phyloP scores from a whole-genome alignment of 2,888 invertebrate species.

The Patella ulyssiponensis region DNA sequence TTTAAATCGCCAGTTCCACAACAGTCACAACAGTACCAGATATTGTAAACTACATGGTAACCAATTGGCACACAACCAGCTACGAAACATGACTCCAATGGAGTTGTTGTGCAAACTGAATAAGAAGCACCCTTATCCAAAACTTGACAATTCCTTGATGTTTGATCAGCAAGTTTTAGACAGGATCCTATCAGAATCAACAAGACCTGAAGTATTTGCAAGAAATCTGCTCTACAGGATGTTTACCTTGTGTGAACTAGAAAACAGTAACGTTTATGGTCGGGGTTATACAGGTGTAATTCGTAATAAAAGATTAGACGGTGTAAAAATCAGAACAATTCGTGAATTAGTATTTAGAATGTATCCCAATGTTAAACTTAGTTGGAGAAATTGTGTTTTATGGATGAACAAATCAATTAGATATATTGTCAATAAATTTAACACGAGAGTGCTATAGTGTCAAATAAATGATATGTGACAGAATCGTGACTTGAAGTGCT shows the following conservation, averaged over 20 bases:
- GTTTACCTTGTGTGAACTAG: background rate
- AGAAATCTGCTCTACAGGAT: background rate
- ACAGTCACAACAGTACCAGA: too few species aligned
- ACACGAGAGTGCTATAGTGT: too few species aligned
- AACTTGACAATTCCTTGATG: too few species aligned
- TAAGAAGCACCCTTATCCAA: too few species aligned
- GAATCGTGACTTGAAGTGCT: too few species aligned
- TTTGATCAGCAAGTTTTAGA: too few species aligned
- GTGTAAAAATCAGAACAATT: background rate
- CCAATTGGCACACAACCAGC: too few species aligned
- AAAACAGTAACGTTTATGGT: background rate
- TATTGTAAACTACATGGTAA: too few species aligned
- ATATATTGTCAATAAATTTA: background rate
- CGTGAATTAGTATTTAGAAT: background rate
- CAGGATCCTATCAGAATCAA: background rate
- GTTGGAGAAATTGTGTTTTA: constrained; percentile 7
- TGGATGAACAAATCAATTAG: constrained; percentile 4
- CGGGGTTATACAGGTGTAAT: background rate
- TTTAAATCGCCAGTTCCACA: too few species aligned
- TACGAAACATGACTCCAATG: too few species aligned
- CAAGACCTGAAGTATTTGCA: background rate
- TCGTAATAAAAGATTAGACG: background rate
- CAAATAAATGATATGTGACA: too few species aligned
- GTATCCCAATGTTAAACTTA: background rate
- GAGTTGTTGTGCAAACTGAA: too few species aligned